A percentile compares a stretch with the other conserved stretches of the same genome.
Conservation (phyloP, 1,140 invertebrate species). For the Scaptomyza hsui region DNA sequence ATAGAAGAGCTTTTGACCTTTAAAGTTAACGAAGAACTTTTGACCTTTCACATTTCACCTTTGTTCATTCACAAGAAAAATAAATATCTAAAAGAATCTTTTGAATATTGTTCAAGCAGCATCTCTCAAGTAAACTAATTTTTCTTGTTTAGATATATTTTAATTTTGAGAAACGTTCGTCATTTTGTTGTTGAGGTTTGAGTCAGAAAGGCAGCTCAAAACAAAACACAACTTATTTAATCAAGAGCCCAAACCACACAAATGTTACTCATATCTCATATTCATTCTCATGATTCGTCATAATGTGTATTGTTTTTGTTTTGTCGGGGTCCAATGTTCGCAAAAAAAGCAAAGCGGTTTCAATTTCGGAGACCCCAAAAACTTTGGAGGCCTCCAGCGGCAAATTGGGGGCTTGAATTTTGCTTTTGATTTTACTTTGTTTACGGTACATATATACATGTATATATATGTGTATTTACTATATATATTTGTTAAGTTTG, state of each 20-base stretch:
- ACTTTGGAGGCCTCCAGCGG: not conserved
- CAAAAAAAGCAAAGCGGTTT: constrained; percentile 20
- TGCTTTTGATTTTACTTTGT: constrained; percentile 30
- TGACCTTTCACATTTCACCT: no score
- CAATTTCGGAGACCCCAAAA: constrained; percentile 5
- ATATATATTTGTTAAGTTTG: constrained; percentile 7
- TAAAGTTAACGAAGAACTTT: no score
- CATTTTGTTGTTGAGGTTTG: no score
- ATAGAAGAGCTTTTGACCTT: no score
- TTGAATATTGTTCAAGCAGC: no score
- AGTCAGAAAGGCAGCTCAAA: not conserved
- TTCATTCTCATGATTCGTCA: constrained; percentile 14
- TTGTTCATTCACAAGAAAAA: no score
- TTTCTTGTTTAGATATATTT: no score
- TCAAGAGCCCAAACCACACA: not conserved
- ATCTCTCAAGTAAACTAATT: no score
- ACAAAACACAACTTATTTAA: no score
- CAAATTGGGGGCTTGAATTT: constrained; percentile 4
- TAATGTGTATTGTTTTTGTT: not conserved
- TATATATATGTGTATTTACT: not conserved
- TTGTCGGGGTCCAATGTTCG: constrained; percentile 27
- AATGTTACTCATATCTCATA: not conserved
- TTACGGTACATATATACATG: constrained; percentile 6
- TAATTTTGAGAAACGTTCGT: no score
- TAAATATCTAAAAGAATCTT: no score